Percentiles rank a stretch among this genome's conserved stretches.
Evolutionary conservation across 1,140 invertebrate genomes (phyloP).

Genomic region (Euura lappo): DNA sequence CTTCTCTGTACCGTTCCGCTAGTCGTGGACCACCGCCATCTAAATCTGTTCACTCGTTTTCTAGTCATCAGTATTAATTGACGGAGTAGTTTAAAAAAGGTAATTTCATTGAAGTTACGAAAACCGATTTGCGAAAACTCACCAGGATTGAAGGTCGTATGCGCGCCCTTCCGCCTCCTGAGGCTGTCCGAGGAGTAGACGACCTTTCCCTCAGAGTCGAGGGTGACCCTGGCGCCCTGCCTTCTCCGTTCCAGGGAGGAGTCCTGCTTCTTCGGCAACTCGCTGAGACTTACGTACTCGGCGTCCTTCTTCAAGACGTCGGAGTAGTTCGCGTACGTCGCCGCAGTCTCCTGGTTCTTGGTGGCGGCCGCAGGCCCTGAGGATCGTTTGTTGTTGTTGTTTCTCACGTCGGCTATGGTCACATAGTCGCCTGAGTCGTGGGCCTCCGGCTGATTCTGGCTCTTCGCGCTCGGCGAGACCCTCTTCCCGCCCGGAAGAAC

Average conservation of each 20-base stretch:
- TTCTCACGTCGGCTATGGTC: constrained; percentile 81
- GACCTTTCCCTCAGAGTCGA: constrained; percentile 88
- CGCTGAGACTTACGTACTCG: constrained; percentile 82
- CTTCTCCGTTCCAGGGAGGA: constrained; percentile 63
- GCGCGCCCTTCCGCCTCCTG: constrained; percentile 78
- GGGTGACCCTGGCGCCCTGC: constrained; percentile 80
- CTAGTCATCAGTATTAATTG: no score
- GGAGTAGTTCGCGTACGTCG: constrained; percentile 48
- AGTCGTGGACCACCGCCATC: no score
- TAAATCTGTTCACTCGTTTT: no score
- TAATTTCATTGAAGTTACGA: no score
- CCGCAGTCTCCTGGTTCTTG: constrained; percentile 46
- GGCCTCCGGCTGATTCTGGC: constrained; percentile 49
- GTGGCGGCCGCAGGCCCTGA: background rate
- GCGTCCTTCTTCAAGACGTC: constrained; percentile 62
- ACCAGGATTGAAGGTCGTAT: constrained; percentile 85
- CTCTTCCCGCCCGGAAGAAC: constrained; percentile 61
- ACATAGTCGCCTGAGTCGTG: constrained; percentile 80
- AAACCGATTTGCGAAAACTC: no score
- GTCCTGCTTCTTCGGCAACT: constrained; percentile 67
- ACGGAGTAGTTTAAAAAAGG: no score
- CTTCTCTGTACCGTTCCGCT: no score
- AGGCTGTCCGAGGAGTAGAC: constrained; percentile 90
- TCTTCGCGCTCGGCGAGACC: constrained; percentile 34
- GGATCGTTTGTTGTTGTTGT: constrained; percentile 69